These are phyloP conservation scores for Momotus momota DNA, from an alignment of 2,797 vertebrate species.

Conservation along the genomic window DNA sequence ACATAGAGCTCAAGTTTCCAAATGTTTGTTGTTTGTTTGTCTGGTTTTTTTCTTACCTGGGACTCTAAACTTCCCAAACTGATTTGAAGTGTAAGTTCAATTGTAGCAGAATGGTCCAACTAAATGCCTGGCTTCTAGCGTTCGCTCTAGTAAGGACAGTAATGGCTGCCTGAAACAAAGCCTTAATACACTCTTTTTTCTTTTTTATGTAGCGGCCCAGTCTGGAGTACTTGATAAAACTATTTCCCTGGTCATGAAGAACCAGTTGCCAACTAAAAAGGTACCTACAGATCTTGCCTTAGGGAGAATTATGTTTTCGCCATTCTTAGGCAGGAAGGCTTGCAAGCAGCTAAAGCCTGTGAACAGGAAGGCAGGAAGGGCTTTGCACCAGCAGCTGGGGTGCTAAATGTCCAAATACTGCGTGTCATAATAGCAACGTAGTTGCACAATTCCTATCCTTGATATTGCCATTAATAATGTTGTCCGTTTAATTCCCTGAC, in stretches of 20 bases:
- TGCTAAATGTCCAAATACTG: background rate
- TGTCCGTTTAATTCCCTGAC: background rate
- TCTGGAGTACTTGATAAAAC: slow-evolving; percentile 89
- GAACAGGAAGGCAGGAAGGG: background rate
- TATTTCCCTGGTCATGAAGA: slow-evolving; percentile 89
- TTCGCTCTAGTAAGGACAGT: background rate
- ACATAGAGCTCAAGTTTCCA: background rate
- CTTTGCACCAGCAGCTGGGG: background rate
- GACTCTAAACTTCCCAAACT: background rate
- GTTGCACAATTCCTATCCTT: background rate
- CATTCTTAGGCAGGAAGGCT: background rate
- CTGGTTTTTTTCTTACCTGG: background rate
- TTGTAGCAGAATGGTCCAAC: background rate
- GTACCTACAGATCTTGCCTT: slow-evolving; percentile 70
- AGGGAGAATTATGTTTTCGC: background rate
- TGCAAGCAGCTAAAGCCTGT: background rate
- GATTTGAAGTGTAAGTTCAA: background rate
- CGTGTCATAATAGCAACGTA: background rate
- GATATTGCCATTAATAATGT: background rate
- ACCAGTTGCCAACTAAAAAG: slow-evolving; percentile 84
- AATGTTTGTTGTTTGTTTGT: too few relatives aligned
- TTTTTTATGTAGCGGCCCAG: slow-evolving; percentile 88
- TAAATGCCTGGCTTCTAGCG: background rate
- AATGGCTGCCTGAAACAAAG: background rate
- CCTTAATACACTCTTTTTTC: background rate